Evolutionary conservation across 2,888 invertebrate species (phyloP).

Genomic region (Eristalinus aeneus): DNA sequence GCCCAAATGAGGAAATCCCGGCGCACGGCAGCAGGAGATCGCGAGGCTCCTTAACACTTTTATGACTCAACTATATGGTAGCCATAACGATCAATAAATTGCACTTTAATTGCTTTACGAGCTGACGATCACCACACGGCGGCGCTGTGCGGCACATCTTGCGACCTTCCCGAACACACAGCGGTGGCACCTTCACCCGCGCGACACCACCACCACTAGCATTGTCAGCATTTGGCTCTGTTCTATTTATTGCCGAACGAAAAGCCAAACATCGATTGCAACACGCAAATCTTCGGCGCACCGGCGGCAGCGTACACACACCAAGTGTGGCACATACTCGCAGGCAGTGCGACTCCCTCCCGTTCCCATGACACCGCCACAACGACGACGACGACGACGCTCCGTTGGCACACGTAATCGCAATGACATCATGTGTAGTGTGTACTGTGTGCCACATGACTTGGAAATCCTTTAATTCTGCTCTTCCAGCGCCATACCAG

Average conservation of each 20-base stretch:
- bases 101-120: constrained; percentile 72
- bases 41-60: constrained; percentile 57
- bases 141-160: constrained; percentile 15
- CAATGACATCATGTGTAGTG: constrained; percentile 63
- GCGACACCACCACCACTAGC: constrained; percentile 23
- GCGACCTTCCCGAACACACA: constrained; percentile 48
- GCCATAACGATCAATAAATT: constrained; percentile 73
- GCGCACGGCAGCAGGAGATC: constrained; percentile 6
- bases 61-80: constrained; percentile 69
- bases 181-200: not conserved
- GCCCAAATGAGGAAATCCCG: constrained; percentile 18
- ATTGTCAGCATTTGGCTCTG: constrained; percentile 60
- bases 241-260: constrained; percentile 69
- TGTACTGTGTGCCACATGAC: constrained; percentile 41
- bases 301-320: not conserved
- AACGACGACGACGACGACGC: not conserved
- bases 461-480: constrained; percentile 66
- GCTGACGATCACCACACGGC: constrained; percentile 72
- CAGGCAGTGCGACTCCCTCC: constrained; percentile 23
- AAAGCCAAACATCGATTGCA: constrained; percentile 67
- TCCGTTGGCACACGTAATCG: not conserved
- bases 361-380: constrained; percentile 48
- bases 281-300: constrained; percentile 63
- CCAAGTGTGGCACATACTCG: not conserved
- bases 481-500: constrained; percentile 30